Base-by-base conservation (phyloP, 2,888 invertebrate species). In the Terebella lapidaria region DNA sequence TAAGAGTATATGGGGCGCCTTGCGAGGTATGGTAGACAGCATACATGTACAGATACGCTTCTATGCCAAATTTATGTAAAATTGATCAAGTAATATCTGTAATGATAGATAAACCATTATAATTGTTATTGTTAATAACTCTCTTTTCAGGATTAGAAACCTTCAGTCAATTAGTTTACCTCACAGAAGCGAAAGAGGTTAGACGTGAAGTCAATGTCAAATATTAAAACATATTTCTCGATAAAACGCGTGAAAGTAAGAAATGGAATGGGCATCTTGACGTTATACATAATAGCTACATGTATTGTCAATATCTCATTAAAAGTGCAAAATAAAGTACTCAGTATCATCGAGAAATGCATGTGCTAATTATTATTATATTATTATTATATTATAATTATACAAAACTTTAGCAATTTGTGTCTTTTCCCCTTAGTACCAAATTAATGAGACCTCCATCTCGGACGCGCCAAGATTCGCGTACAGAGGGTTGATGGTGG, bases 401-500 rank as follows among this genome's bases (percentile, higher is more conserved):
- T 35, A 15, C 10, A n/a, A 35, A 15, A 35, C 10, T 35, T 35
- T 35, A n/a, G n/a, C 42, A n/a, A 35, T 35, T 35, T 15, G 42
- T 35, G 42, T 15, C n/a, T 15, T 35, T 28, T 53, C 22, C 1
- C 60, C 54, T 26, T 60, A 76, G 75, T 69, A 69, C 53, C 59
- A 54, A 2, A 62, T 77, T 2, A 75, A 76, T 54, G 59, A 71
- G 49, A 71, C 75, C 3, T 35, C 28, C 1, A 72, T 77, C 4
- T 28, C 54, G 22, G 77, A 77, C 61, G 58, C 56, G 26, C 77
- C 77, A 4, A 60, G 76, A n/a, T 77, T 73, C 62, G 52, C 55
- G 3, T 71, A 75, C 61, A 61, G 77, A 20, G 75, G 77, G 2
- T 53, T 76, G 22, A 66, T 76, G 59, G 24, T 76, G 26, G 77